phyloP scores from a whole-genome alignment of 2,113 vertebrate genomes.

The Ceratotherium simum region DNA sequence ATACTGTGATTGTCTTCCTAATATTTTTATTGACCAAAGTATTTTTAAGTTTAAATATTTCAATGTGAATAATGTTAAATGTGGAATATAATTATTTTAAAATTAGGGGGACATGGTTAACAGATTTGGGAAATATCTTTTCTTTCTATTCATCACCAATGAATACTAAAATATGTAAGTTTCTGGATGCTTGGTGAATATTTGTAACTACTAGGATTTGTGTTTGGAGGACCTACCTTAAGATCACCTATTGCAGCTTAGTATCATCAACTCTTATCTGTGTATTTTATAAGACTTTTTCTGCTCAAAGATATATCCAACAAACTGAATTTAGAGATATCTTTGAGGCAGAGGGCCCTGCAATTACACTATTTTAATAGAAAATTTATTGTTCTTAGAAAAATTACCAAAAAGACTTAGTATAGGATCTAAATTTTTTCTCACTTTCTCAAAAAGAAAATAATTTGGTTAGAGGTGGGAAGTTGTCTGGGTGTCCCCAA shows the following conservation, averaged over 20 bases:
- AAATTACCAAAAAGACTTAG: not conserved
- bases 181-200: not conserved
- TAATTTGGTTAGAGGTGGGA: not conserved
- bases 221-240: not conserved
- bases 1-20: not conserved
- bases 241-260: not conserved
- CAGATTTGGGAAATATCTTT: constrained; percentile 47
- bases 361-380: not conserved
- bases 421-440: not conserved
- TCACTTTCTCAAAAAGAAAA: not conserved
- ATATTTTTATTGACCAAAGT: constrained; percentile 37
- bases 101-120: not conserved
- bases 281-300: not conserved
- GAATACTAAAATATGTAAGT: not conserved
- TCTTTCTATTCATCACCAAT: not conserved
- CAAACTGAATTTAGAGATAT: not conserved
- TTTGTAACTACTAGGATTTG: not conserved
- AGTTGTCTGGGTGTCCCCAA: not conserved
- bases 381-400: constrained; percentile 13
- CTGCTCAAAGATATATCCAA: not conserved
- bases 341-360: not conserved
- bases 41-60: constrained; percentile 8
- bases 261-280: not conserved
- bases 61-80: constrained; percentile 31
- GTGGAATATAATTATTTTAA: constrained; percentile 18